A percentile compares a stretch with the other conserved stretches of the same genome.
Conservation (phyloP, 2,113 vertebrate genomes). For the Nibea albiflora region DNA sequence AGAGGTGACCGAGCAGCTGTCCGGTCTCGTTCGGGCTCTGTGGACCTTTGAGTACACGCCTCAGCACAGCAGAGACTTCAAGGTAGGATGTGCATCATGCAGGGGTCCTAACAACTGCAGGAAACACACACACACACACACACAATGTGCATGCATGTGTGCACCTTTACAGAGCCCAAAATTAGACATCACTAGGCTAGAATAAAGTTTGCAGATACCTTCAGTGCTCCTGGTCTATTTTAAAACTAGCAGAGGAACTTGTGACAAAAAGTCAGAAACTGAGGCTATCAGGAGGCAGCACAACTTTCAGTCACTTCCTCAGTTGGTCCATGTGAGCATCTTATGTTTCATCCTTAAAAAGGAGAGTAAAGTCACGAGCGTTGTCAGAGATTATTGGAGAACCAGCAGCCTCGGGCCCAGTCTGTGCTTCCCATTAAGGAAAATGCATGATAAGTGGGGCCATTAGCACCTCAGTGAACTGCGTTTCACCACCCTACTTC, state of each 20-base stretch:
- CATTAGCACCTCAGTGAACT: neutral
- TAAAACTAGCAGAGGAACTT: neutral
- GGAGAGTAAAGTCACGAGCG: neutral
- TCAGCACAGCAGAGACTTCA: slow-evolving; percentile 97
- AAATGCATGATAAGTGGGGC: neutral
- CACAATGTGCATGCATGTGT: too few species aligned
- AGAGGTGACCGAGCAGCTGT: slow-evolving; percentile 97
- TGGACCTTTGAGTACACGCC: slow-evolving; percentile 99
- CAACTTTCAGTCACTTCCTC: too few species aligned
- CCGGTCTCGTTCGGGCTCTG: slow-evolving; percentile 93
- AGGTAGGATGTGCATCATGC: slow-evolving; percentile 82
- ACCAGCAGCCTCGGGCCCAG: neutral
- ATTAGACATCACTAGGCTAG: neutral
- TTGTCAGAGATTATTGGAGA: neutral
- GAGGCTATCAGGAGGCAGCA: neutral
- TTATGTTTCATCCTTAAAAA: neutral
- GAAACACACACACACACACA: too few species aligned
- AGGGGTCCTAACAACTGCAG: neutral
- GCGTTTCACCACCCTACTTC: neutral
- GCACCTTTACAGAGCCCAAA: neutral
- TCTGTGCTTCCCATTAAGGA: too few species aligned
- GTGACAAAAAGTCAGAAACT: neutral
- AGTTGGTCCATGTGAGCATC: neutral
- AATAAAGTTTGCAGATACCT: slow-evolving; percentile 7
- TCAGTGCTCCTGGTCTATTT: neutral